Conservation (phyloP, 1,140 invertebrate species). For the Epicauta chinensis region DNA sequence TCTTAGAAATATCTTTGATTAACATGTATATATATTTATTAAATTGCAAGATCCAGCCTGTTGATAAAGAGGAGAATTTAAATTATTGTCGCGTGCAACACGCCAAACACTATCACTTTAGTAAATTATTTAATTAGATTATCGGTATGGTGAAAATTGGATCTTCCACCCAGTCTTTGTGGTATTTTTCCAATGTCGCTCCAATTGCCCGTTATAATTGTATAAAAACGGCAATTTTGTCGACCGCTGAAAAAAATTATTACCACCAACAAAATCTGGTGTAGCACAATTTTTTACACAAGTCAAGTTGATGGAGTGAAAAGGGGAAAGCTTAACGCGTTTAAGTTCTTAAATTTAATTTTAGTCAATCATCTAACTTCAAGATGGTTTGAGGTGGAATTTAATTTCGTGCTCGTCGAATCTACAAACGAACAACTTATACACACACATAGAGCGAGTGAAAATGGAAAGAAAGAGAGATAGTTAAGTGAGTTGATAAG, state of each 20-base stretch:
- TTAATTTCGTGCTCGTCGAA: constrained; percentile 35
- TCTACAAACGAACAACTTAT: constrained; percentile 19
- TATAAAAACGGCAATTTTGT: not conserved
- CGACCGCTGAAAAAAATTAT: constrained; percentile 17
- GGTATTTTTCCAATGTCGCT: too few species aligned
- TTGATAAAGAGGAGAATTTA: constrained; percentile 1
- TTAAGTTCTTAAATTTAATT: constrained; percentile 44
- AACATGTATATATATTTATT: too few species aligned
- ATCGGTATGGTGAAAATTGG: too few species aligned
- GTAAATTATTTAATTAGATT: constrained; percentile 6
- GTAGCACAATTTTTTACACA: constrained; percentile 30
- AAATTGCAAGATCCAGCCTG: too few species aligned
- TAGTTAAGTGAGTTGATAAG: not conserved
- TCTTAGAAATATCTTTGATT: too few species aligned
- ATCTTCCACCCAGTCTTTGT: too few species aligned
- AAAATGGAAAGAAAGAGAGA: not conserved
- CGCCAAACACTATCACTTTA: not conserved
- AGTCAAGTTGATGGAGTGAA: constrained; percentile 33
- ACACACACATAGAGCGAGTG: constrained; percentile 13
- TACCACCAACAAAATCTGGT: constrained; percentile 32
- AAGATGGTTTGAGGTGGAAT: constrained; percentile 36
- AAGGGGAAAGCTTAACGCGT: constrained; percentile 39
- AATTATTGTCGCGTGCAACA: constrained; percentile 5
- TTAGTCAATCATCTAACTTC: constrained; percentile 39
- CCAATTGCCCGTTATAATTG: not conserved